Evolutionary conservation across 2,797 vertebrate species (phyloP), one percentile per base, ranked within the genome.

Genomic region (Champsocephalus gunnari): DNA sequence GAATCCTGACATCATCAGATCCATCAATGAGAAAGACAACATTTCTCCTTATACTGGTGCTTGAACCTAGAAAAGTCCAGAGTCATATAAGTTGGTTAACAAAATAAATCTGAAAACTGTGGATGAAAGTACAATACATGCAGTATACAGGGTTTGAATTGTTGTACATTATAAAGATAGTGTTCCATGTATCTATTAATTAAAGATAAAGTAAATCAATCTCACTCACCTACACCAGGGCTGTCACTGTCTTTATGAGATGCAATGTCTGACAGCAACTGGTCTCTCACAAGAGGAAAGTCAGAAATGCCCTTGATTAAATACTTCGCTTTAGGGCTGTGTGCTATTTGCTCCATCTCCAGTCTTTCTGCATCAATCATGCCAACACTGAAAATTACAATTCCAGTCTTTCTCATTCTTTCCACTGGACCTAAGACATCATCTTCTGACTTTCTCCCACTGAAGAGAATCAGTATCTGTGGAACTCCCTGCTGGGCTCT

Each of bases 381-480:
- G 60, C 96, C 96, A 10, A 98, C 12, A 1, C 88, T 92, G 34
- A 96, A 95, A 71, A 92, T 82, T 78, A 95, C 68, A 73, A 97
- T 94, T 80, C 93, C 84, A 62, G 77, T 92, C 55, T 87, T 90
- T 88, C 90, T 96, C 67, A 98, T 81, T 74, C 92, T 92, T 0
- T 85, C 86, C 0, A 91, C 88, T 0, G 95, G 89, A 79, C 86
- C 89, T 61, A 79, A 76, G 63, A 96, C 75, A 10, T 94, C 89
- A 77, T 98, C 97, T 0, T 83, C 84, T 59, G 97, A 97, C 88
- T 92, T 95, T 80, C 89, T 95, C 0, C 95, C 96, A 57, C 94
- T 96, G 68, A 97, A 80, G 66, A 97, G 88, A 81, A 98, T 96
- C 84, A 97, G 66, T 75, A 97, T 93, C 82, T 95, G 96, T 10